Conservation (phyloP, 2,888 invertebrate genomes). For the Sialis lutaria region DNA sequence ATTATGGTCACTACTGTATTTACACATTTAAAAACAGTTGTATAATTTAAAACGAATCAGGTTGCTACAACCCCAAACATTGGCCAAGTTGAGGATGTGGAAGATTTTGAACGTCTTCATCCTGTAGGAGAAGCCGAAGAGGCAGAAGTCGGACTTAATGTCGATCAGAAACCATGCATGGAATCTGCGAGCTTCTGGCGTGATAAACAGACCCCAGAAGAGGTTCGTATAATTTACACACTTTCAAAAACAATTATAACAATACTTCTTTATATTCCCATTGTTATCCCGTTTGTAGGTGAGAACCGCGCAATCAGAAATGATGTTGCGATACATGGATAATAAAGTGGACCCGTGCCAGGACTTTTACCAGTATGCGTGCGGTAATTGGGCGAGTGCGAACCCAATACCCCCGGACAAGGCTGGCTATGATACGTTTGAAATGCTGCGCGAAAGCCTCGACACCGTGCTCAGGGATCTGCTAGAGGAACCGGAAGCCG, state of each 20-base stretch:
- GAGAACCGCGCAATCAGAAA: conserved; percentile 26
- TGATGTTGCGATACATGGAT: conserved; percentile 68
- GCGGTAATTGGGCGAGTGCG: conserved; percentile 68
- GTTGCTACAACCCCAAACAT: background rate
- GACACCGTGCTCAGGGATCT: conserved; percentile 50
- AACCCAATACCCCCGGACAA: conserved; percentile 82
- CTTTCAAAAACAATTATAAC: too few species aligned
- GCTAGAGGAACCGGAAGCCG: conserved; percentile 32
- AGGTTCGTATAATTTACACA: conserved; percentile 7
- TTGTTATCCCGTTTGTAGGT: too few species aligned
- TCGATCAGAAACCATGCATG: background rate
- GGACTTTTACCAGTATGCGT: conserved; percentile 74
- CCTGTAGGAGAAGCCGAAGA: conserved; percentile 3
- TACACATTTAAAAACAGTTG: too few species aligned
- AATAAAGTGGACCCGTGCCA: conserved; percentile 51
- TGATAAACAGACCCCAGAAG: conserved; percentile 5
- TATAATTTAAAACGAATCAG: background rate
- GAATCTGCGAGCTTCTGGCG: conserved; percentile 8
- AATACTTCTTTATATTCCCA: too few species aligned
- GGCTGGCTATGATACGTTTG: conserved; percentile 78
- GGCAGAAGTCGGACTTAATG: conserved; percentile 1
- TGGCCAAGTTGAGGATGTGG: conserved; percentile 1
- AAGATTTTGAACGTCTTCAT: conserved; percentile 2
- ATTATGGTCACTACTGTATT: too few species aligned
- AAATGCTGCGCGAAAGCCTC: conserved; percentile 68